Conservation (phyloP, 2,797 vertebrate species). For the Sitta carolinensis region DNA sequence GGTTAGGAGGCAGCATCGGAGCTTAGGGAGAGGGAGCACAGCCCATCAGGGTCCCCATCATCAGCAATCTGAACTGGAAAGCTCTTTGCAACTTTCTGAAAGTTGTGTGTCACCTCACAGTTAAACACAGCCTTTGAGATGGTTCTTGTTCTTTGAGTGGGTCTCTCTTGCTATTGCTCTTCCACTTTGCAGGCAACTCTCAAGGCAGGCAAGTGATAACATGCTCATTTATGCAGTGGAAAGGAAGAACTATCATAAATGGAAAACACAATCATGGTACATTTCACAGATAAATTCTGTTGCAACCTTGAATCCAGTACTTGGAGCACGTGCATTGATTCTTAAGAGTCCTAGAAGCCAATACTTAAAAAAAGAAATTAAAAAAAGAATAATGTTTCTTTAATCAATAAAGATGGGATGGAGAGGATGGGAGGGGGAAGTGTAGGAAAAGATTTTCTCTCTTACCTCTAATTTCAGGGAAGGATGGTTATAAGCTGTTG, state of each 20-base stretch:
- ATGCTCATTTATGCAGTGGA: background rate
- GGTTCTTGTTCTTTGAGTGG: background rate
- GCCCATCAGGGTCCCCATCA: background rate
- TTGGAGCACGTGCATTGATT: background rate
- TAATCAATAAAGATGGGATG: background rate
- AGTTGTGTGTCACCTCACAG: background rate
- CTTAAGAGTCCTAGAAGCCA: background rate
- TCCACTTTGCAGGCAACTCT: background rate
- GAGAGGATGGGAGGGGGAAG: background rate
- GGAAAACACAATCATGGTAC: background rate
- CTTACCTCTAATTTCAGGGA: conserved; percentile 36
- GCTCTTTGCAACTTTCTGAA: background rate
- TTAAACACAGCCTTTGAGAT: background rate
- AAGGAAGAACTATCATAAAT: background rate
- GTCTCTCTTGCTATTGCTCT: background rate
- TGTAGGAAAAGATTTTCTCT: background rate
- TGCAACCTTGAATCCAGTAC: background rate
- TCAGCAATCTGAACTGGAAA: background rate
- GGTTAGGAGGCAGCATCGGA: background rate
- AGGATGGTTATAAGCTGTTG: background rate
- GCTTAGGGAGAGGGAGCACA: background rate
- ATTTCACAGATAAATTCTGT: conserved; percentile 32
- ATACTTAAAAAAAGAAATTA: background rate
- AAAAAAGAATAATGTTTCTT: background rate
- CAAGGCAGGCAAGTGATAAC: background rate